Base-by-base conservation (phyloP, 2,797 vertebrate species). In the Chelmon rostratus region DNA sequence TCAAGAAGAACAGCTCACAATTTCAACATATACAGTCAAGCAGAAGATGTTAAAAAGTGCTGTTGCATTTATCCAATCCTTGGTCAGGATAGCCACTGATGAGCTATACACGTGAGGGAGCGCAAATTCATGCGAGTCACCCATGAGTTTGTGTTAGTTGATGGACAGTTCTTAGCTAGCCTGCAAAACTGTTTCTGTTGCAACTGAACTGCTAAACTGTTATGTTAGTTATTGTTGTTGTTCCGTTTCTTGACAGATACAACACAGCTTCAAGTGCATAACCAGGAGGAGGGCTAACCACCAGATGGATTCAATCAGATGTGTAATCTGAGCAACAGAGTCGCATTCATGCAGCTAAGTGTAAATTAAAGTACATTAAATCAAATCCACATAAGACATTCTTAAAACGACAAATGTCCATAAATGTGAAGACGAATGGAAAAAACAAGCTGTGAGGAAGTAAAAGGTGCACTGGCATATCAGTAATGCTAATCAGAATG, bases 401-500 rank as follows among this genome's bases (percentile, higher is more conserved):
- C 1, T 37, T 80, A 15, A 75, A 59, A 59, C 23, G 8, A 46
- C 23, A 21, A 42, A 25, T 21, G 4, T 28, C 0, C 31, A 13
- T n/a, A 46, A 57, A 62, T 25, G 6, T 37, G 1, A 38, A 59
- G 40, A 61, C 37, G 61, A 40, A 52, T 12, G 2, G 2, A 57
- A 23, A 7, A 40, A 37, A 42, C 3, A 10, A 38, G 1, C 8
- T 19, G 11, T 52, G 35, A 28, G 31, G 68, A 50, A 53, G 23
- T 38, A 44, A 4, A 37, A 16, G 8, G 42, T 28, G 6, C 7
- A 18, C 25, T 33, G 23, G 11, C 52, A 3, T 8, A 35, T 72
- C 15, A 44, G 18, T 13, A 53, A 62, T 46, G 6, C 35, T 71
- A 4, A 57, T 74, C n/a, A 47, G 64, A 54, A 74, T 69, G 49